Evolutionary conservation across 2,888 invertebrate genomes (phyloP).

Genomic region (Macrophya alboannulata): DNA sequence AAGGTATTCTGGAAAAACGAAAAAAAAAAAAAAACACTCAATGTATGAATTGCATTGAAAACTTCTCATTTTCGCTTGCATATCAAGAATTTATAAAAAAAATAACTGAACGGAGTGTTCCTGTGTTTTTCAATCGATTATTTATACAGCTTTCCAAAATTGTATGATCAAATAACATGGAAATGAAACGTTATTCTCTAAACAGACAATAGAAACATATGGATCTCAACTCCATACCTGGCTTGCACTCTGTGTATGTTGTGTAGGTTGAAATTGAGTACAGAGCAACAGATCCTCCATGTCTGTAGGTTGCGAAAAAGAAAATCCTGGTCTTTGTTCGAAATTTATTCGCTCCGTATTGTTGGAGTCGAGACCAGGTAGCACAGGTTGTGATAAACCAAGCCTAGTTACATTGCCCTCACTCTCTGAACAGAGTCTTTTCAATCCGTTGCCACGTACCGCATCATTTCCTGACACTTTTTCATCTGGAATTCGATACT

Average conservation of each 20-base stretch:
- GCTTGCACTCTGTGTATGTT: slow-evolving; percentile 76
- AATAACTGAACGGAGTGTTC: slow-evolving; percentile 31
- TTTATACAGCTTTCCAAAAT: slow-evolving; percentile 60
- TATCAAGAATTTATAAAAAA: neutral
- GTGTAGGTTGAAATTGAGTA: slow-evolving; percentile 85
- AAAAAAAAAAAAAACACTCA: slow-evolving; percentile 57
- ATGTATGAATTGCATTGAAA: neutral
- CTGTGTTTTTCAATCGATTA: slow-evolving; percentile 25
- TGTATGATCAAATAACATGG: slow-evolving; percentile 5
- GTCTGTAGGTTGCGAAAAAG: slow-evolving; percentile 94
- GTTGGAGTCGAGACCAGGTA: slow-evolving; percentile 68
- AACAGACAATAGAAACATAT: neutral
- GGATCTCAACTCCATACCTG: slow-evolving; percentile 66
- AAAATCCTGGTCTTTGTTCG: slow-evolving; percentile 81
- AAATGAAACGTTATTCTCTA: neutral
- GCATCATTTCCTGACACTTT: slow-evolving; percentile 61
- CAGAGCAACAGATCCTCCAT: slow-evolving; percentile 91
- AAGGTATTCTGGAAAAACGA: slow-evolving; percentile 88
- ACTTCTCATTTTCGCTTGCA: slow-evolving; percentile 14
- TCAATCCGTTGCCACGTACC: slow-evolving; percentile 64
- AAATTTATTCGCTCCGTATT: slow-evolving; percentile 69
- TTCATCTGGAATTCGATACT: slow-evolving; percentile 62
- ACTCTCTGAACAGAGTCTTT: slow-evolving; percentile 55
- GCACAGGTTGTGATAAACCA: slow-evolving; percentile 80
- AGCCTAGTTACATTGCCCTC: slow-evolving; percentile 68